A percentile compares a stretch with the other conserved stretches of the same genome.
Conservation (phyloP, 2,888 invertebrate species). For the Pristionchus japonicus region DNA sequence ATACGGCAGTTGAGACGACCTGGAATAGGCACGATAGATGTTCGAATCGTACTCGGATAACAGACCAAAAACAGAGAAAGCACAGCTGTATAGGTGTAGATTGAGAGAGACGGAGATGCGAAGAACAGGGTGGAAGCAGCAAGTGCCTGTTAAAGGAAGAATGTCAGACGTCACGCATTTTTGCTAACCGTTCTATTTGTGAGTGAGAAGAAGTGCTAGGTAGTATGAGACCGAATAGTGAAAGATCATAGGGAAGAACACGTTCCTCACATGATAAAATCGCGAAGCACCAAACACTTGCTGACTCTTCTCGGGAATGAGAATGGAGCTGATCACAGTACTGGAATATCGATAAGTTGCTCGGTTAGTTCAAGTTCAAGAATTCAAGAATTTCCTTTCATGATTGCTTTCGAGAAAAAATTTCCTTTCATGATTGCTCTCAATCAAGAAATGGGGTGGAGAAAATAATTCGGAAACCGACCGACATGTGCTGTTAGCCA, state of each 20-base stretch:
- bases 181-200: no score
- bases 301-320: neutral
- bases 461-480: neutral
- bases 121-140: slow-evolving; percentile 34
- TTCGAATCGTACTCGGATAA: neutral
- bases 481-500: slow-evolving; percentile 32
- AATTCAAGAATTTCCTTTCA: no score
- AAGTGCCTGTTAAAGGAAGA: neutral
- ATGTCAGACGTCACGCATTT: neutral
- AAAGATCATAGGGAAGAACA: no score
- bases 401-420: no score
- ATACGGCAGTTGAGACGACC: neutral
- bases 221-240: no score
- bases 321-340: slow-evolving; percentile 36
- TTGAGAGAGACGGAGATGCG: neutral
- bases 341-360: neutral
- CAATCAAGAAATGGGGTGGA: neutral
- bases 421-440: no score
- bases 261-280: slow-evolving; percentile 3
- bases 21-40: neutral
- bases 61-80: neutral
- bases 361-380: no score
- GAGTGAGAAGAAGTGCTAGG: no score
- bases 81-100: slow-evolving; percentile 3
- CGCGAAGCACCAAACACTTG: slow-evolving; percentile 10